Conservation (phyloP, 2,888 invertebrate species). For the Acleris emargana region DNA sequence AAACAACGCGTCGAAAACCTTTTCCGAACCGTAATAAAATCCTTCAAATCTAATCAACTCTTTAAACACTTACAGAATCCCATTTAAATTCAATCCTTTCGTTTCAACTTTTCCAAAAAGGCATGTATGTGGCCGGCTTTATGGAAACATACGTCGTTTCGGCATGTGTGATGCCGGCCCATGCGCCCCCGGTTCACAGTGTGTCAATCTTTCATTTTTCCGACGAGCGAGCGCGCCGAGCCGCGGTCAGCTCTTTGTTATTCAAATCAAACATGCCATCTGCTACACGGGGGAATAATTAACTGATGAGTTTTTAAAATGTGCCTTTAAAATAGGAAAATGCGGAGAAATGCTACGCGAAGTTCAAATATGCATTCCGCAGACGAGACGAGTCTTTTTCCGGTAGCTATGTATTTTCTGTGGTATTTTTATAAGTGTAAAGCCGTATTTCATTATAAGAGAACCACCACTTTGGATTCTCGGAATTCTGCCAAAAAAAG, state of each 20-base stretch:
- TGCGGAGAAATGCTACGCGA: background rate
- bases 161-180: slow-evolving; percentile 10
- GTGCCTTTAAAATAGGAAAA: slow-evolving; percentile 36
- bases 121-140: slow-evolving; percentile 18
- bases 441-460: too few relatives aligned
- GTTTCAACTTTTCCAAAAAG: slow-evolving; percentile 9
- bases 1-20: slow-evolving; percentile 8
- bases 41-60: slow-evolving; percentile 43
- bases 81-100: slow-evolving; percentile 28
- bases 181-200: slow-evolving; percentile 39
- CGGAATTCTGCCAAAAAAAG: too few relatives aligned
- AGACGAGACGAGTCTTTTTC: too few relatives aligned
- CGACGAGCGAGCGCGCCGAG: slow-evolving; percentile 47
- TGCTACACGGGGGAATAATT: slow-evolving; percentile 66
- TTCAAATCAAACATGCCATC: slow-evolving; percentile 71
- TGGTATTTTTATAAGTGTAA: too few relatives aligned
- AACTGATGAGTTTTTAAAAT: slow-evolving; percentile 62
- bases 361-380: too few relatives aligned
- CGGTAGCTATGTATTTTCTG: too few relatives aligned
- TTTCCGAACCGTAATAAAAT: slow-evolving; percentile 41
- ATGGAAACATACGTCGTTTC: slow-evolving; percentile 21
- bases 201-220: slow-evolving; percentile 72
- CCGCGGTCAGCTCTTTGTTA: slow-evolving; percentile 71
- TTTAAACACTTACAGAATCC: slow-evolving; percentile 41
- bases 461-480: too few relatives aligned